Percentiles rank a stretch among this genome's conserved stretches.
Evolutionary conservation across 2,113 vertebrate species (phyloP).

Genomic region (Salvelinus namaycush): DNA sequence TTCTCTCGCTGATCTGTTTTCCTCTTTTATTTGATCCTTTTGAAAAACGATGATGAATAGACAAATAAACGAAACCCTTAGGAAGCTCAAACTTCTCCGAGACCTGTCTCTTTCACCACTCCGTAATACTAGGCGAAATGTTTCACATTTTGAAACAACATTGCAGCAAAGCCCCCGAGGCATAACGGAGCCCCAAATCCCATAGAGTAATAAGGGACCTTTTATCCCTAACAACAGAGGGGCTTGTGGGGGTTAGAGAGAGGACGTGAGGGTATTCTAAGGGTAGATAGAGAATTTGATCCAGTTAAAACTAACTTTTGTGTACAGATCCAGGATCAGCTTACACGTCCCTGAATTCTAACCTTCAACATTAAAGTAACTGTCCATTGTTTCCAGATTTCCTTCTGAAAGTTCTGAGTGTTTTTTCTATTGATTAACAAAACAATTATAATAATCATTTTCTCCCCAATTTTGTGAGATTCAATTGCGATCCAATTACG

Average conservation of each 20-base stretch:
- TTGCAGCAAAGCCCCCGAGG: too few relatives aligned
- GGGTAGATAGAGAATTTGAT: not conserved
- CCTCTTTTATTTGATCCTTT: slow-evolving; percentile 4
- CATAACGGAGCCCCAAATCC: too few relatives aligned
- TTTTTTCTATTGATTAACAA: too few relatives aligned
- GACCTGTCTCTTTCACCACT: not conserved
- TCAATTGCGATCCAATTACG: too few relatives aligned
- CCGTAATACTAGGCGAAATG: not conserved
- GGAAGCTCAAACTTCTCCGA: slow-evolving; percentile 8
- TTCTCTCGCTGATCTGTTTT: not conserved
- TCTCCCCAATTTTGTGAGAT: too few relatives aligned
- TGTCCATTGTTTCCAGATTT: too few relatives aligned
- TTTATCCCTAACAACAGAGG: not conserved
- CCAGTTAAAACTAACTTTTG: not conserved
- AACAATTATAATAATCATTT: too few relatives aligned
- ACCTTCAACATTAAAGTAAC: not conserved
- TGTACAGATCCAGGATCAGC: not conserved
- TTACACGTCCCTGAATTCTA: not conserved
- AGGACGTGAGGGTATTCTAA: not conserved
- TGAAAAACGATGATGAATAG: not conserved
- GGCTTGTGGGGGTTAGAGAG: not conserved
- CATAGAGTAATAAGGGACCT: not conserved
- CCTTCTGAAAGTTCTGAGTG: too few relatives aligned
- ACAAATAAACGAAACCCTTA: slow-evolving; percentile 15
- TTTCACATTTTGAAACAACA: not conserved